Evolutionary conservation across 2,113 vertebrate species (phyloP), one percentile per base, ranked within the genome.

Genomic region (Pseudolaguvia tuberculata): DNA sequence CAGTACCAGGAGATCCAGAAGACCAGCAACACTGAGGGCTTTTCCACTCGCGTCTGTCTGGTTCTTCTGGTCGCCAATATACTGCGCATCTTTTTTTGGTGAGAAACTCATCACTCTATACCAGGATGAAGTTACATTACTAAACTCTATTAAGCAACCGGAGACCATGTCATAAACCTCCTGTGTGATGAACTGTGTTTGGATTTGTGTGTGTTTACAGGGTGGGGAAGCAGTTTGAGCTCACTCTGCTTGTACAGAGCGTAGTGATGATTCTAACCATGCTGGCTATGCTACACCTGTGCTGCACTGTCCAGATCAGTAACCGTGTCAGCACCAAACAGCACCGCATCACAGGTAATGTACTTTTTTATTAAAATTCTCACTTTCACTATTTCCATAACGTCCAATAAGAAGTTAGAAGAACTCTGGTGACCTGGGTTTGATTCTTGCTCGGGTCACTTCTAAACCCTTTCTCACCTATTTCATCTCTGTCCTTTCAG

Each of bases 11-110:
- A 93, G 73, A 93, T 93, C 78, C 88, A 83, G 75, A 87, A 72
- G 75, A 91, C 79, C 69, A 83, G 78, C 77, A 92, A 83, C 83
- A 84, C 89, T 0, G 91, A 92, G 5, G 92, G 92, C 15, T 93
- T 93, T 87, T 93, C 92, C 75, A 93, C 90, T 66, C 81, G 88
- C 48, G 90, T 93, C 31, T 93, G 92, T 71, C 79, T 93, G 73
- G 88, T 93, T 70, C 85, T 93, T 83, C 91, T 93, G 75, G 27
- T 93, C 0, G 92, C 92, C 76, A 93, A 93, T 84, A 93, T 93
- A 74, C 79, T 93, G 52, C 88, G 92, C 39, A 90, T 93, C 72
- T 92, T 92, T 81, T 93, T 93, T 83, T 93, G 92, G 92, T 93
- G 70, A 91, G 90, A 48, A 10, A 12, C 15, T 27, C 4, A 56